Evolutionary conservation across 2,113 vertebrate species (phyloP).

Genomic region (Nothoprocta perdicaria): DNA sequence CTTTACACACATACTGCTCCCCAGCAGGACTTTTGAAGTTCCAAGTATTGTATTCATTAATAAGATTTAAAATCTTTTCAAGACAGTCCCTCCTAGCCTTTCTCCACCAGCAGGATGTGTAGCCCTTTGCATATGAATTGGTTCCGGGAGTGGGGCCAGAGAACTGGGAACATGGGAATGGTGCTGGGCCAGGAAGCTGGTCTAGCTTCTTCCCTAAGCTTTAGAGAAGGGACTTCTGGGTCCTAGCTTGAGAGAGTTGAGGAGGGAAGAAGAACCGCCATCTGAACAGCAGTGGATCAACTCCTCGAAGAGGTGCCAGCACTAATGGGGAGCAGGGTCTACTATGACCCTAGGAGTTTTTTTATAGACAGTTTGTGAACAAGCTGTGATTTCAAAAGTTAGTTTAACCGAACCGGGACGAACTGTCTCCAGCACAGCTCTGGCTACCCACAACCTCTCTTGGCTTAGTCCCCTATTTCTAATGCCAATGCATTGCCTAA

Average conservation of each 20-base stretch:
- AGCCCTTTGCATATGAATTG: constrained; percentile 41
- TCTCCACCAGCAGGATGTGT: constrained; percentile 39
- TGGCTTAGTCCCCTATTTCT: constrained; percentile 2
- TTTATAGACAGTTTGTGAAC: neutral
- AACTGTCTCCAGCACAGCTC: constrained; percentile 55
- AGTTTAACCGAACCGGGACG: neutral
- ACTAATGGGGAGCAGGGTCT: neutral
- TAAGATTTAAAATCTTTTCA: constrained; percentile 56
- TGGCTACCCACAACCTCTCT: constrained; percentile 47
- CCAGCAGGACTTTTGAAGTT: constrained; percentile 66
- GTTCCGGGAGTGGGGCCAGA: constrained; percentile 33
- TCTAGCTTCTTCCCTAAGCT: neutral
- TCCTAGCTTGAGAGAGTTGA: neutral
- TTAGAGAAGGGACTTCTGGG: constrained; percentile 7
- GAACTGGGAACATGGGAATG: neutral
- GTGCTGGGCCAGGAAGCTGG: neutral
- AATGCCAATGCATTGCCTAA: constrained; percentile 63
- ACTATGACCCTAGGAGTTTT: neutral
- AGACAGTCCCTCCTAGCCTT: constrained; percentile 32
- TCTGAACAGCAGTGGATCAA: neutral
- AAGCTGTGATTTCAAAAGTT: constrained; percentile 31
- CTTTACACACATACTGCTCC: constrained; percentile 50
- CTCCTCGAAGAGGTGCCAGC: neutral
- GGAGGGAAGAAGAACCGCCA: neutral
- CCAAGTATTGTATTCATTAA: constrained; percentile 58